Base-by-base conservation (phyloP, 2,113 vertebrate genomes). In the Archocentrus centrarchus region DNA sequence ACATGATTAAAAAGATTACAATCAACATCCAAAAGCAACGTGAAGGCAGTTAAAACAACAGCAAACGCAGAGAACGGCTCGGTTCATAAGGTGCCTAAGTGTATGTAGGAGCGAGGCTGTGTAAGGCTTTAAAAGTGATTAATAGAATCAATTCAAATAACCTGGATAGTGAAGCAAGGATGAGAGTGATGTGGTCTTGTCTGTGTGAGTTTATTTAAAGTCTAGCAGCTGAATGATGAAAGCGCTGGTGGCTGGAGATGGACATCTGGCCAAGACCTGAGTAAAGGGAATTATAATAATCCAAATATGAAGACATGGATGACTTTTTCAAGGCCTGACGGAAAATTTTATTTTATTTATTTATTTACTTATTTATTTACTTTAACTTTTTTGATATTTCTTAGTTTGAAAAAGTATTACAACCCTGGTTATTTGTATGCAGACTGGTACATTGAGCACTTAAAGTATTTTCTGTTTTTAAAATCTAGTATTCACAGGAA, bases 91-190 rank as follows among this genome's bases (percentile, higher is more conserved):
- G 44, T n/a, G 44, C 44, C 6, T 55, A 8, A 53, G 27, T 53
- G 24, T 73, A 18, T 32, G 66, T 8, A 9, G 27, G 47, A 73
- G 47, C 1, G 2, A 73, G 47, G 11, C 18, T 6, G 7, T 35
- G 68, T 55, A 55, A 73, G 68, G 18, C 27, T 73, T 55, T 73
- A 73, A 73, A 73, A 32, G 47, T 55, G 53, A 73, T 73, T 73
- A 73, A 35, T 6, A 35, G 55, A 73, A 35, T 73, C 27, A 73
- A 53, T 14, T 32, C 18, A 73, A 14, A 44, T 5, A 73, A 47
- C 18, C 18, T 1, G 4, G 55, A 47, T 73, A 32, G 18, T 55
- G 68, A 27, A 55, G 27, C 27, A 55, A 55, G 27, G 47, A 73
- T 55, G 17, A 1, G 6, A 20, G 47, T 55, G 27, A 35, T 73